Evolutionary conservation across 1,140 invertebrate genomes (phyloP), one percentile per base, ranked within the genome.

Genomic region (Aphis gossypii): DNA sequence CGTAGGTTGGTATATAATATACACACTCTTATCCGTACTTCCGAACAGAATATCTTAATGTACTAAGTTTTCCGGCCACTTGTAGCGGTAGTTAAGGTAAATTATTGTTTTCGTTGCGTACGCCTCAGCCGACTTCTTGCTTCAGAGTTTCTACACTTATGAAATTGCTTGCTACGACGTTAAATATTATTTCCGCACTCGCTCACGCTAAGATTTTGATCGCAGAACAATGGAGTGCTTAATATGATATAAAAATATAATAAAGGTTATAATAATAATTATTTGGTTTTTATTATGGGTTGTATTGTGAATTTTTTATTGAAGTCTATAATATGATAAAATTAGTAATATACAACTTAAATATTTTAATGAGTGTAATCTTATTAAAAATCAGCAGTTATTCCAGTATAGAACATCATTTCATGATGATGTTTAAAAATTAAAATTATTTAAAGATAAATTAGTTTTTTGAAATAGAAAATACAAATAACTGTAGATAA

Each of bases 51-150:
- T 54, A 54, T 56, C 54, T 91, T 91, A 68, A 68, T 68, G 38
- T 30, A 20, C 18, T 44, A 68, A 90, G 41, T 90, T 90, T 68
- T n/a, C 38, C 14, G 56, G 38, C 56, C 56, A 90, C 89, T 90
- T 90, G 89, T 90, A 11, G 38, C 11, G 89, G 54, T 44, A 68
- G 89, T 90, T 90, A 44, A 68, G 56, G 56, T 46, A 35, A 90
- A 68, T 90, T 90, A 90, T 90, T 90, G 89, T 90, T 90, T 44
- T 90, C 14, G 25, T 11, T 44, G 38, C 38, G 20, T 46, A 60
- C 4, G 23, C 23, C 1, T 3, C 54, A 54, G 44, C 14, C 89
- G 54, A 60, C 51, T 25, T 60, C 38, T 68, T 68, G 89, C 56
- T 68, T 90, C 35, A 1, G n/a, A 89, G 23, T 89, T 68, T 44